Percentiles rank a stretch among this genome's conserved stretches.
phyloP scores from a whole-genome alignment of 2,113 vertebrate species.

The Tachuris rubrigastra region DNA sequence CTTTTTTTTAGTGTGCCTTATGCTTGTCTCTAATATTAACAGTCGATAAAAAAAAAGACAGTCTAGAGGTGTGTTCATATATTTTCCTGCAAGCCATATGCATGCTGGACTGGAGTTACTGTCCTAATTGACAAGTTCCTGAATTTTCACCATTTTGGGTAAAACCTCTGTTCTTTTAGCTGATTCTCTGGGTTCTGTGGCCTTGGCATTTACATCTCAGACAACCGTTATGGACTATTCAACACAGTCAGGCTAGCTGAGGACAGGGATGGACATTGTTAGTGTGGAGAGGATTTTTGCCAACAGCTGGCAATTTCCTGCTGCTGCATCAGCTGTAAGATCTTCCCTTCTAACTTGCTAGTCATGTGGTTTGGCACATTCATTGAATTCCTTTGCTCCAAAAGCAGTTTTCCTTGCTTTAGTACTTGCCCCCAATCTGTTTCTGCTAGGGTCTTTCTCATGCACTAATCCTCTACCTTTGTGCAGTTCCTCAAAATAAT shows the following conservation, averaged over 20 bases:
- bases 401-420: neutral
- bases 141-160: neutral
- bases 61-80: neutral
- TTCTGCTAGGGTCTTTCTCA: neutral
- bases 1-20: neutral
- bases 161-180: neutral
- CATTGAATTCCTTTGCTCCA: neutral
- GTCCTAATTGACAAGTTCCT: neutral
- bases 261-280: neutral
- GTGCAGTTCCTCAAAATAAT: neutral
- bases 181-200: neutral
- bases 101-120: neutral
- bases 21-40: neutral
- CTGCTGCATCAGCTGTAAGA: neutral
- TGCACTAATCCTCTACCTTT: neutral
- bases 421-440: neutral
- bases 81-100: neutral
- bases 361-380: neutral
- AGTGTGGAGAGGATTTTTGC: neutral
- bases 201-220: neutral
- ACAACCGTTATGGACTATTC: neutral
- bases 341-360: neutral
- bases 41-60: neutral
- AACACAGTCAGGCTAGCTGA: neutral
- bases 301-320: neutral